Percentiles rank a stretch among this genome's conserved stretches.
Evolutionary conservation across 2,797 vertebrate genomes (phyloP).

Genomic region (Danio kyathit): DNA sequence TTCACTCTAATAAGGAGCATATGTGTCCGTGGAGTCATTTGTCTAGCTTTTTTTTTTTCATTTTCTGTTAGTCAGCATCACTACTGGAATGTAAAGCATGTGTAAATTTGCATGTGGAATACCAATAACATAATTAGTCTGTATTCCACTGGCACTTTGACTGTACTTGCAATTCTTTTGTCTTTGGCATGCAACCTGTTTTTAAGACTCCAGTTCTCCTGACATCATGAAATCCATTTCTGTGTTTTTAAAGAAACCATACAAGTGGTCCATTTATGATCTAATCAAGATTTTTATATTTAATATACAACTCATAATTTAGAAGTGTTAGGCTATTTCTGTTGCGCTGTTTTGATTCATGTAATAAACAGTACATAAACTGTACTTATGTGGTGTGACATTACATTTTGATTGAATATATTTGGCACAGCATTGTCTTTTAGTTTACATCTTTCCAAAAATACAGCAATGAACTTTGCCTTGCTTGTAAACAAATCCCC

Average conservation of each 20-base stretch:
- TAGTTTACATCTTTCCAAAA: too few species aligned
- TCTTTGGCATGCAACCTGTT: not conserved
- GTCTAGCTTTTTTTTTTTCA: not conserved
- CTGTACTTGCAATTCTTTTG: not conserved
- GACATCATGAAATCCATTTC: conserved; percentile 1
- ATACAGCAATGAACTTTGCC: too few species aligned
- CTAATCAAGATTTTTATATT: too few species aligned
- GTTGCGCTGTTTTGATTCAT: too few species aligned
- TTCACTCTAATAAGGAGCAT: conserved; percentile 1
- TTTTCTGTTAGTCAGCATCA: not conserved
- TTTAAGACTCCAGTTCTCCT: not conserved
- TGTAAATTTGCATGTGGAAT: conserved; percentile 3
- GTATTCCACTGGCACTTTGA: not conserved
- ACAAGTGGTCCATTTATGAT: not conserved
- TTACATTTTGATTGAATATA: too few species aligned
- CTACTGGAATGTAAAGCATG: not conserved
- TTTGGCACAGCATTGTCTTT: too few species aligned
- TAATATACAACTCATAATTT: too few species aligned
- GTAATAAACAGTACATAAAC: too few species aligned
- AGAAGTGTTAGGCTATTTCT: too few species aligned
- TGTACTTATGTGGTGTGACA: too few species aligned
- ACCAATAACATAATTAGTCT: not conserved
- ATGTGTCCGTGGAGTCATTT: not conserved
- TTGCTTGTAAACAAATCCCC: too few species aligned
- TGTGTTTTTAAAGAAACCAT: not conserved